Evolutionary conservation across 2,113 vertebrate species (phyloP).

Genomic region (Platysteira castanea): DNA sequence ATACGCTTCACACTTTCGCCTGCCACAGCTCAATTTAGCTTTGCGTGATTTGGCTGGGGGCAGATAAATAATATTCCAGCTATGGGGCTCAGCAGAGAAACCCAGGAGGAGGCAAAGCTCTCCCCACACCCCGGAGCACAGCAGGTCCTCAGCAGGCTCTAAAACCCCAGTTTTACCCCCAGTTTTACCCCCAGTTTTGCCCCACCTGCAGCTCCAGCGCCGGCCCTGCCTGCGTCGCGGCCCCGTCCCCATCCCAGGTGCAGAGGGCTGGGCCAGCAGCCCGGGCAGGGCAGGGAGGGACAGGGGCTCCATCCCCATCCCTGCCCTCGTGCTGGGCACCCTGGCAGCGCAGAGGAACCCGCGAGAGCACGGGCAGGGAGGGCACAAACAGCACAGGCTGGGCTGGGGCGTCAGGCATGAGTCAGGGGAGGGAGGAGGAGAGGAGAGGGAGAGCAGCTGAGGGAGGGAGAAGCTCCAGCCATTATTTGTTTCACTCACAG

Average conservation of each 20-base stretch:
- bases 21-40: slow-evolving; percentile 55
- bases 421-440: background rate
- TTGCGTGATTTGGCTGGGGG: slow-evolving; percentile 22
- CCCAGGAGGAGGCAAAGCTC: background rate
- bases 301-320: background rate
- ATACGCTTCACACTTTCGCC: slow-evolving; percentile 52
- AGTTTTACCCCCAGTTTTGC: accelerated
- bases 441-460: background rate
- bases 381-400: background rate
- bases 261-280: background rate
- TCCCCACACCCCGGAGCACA: background rate
- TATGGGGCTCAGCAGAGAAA: background rate
- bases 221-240: background rate
- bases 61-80: slow-evolving; percentile 6
- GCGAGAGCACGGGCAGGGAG: background rate
- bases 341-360: accelerated
- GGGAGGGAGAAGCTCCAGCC: background rate
- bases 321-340: accelerated
- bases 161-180: background rate
- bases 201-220: background rate
- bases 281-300: background rate
- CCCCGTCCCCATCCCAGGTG: background rate
- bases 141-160: background rate
- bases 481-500: background rate
- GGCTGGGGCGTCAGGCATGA: background rate